Conservation (phyloP, 2,888 invertebrate species). For the Caenorhabditis auriculariae region DNA sequence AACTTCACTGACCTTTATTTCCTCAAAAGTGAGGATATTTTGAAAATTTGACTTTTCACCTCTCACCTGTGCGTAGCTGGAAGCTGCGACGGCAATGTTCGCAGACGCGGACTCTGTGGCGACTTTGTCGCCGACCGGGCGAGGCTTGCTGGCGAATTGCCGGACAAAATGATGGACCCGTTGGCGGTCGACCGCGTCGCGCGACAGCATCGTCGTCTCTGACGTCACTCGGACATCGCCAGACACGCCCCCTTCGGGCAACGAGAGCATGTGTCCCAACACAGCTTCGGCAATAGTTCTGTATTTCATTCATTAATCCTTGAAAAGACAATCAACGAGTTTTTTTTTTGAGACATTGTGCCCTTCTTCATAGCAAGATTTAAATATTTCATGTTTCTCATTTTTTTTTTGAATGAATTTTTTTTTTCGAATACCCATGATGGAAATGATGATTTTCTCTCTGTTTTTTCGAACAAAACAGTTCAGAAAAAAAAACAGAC, state of each 20-base stretch:
- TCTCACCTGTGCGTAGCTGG: slow-evolving; percentile 10
- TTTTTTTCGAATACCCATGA: slow-evolving; percentile 8
- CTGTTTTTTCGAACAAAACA: no score
- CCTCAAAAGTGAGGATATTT: slow-evolving; percentile 4
- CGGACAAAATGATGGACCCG: slow-evolving; percentile 30
- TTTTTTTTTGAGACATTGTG: slow-evolving; percentile 19
- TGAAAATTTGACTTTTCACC: neutral
- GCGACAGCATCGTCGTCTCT: slow-evolving; percentile 35
- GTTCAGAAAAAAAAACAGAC: neutral
- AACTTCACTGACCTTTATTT: neutral
- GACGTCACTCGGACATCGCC: slow-evolving; percentile 34
- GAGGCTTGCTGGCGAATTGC: slow-evolving; percentile 38
- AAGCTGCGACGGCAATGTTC: slow-evolving; percentile 34
- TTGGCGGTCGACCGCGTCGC: slow-evolving; percentile 38
- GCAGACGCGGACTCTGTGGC: slow-evolving; percentile 33
- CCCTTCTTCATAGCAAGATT: neutral
- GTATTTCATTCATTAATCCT: no score
- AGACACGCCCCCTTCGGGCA: slow-evolving; percentile 47
- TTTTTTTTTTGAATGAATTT: no score
- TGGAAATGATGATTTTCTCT: no score
- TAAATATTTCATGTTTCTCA: neutral
- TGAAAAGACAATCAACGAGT: slow-evolving; percentile 21
- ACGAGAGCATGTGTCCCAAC: slow-evolving; percentile 71
- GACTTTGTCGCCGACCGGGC: slow-evolving; percentile 34
- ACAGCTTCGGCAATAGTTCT: slow-evolving; percentile 79